Conservation (phyloP, 2,113 vertebrate species). For the Lethenteron camtschaticum region DNA sequence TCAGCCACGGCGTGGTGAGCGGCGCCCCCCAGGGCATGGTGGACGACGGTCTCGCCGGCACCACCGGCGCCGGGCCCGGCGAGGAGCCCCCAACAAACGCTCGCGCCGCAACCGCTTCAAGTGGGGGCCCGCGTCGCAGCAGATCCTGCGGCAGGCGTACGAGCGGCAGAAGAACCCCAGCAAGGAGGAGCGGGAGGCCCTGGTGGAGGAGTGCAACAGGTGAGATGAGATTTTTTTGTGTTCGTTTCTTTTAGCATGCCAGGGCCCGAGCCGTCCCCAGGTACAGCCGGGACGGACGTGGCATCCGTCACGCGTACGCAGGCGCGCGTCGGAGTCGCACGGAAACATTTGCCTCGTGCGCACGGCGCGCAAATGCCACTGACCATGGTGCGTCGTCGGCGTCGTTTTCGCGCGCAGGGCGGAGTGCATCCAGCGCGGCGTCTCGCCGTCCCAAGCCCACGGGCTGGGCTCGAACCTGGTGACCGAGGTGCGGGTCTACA, state of each 20-base stretch:
- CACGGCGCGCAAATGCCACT: no score
- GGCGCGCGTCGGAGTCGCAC: no score
- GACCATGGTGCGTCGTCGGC: no score
- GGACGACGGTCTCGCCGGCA: background rate
- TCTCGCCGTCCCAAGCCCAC: slow-evolving; percentile 84
- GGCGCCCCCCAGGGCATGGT: background rate
- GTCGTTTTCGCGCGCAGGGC: slow-evolving; percentile 28
- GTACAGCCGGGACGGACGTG: no score
- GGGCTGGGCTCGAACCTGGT: slow-evolving; percentile 90
- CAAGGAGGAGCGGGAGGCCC: slow-evolving; percentile 77
- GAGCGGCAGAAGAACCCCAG: slow-evolving; percentile 95
- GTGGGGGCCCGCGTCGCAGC: slow-evolving; percentile 90
- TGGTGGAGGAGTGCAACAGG: slow-evolving; percentile 96
- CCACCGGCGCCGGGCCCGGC: slow-evolving; percentile 40
- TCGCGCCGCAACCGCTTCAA: slow-evolving; percentile 86
- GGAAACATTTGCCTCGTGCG: no score
- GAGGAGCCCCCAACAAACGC: slow-evolving; percentile 68
- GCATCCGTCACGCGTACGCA: no score
- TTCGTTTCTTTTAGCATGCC: no score
- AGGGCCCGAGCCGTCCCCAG: no score
- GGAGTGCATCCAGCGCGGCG: slow-evolving; percentile 80
- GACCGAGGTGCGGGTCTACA: slow-evolving; percentile 90
- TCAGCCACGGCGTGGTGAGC: background rate
- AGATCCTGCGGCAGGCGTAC: slow-evolving; percentile 91
- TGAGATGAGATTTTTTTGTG: slow-evolving; percentile 16